phyloP scores from a whole-genome alignment of 1,140 invertebrate species.

The Bombus sibiricus region DNA sequence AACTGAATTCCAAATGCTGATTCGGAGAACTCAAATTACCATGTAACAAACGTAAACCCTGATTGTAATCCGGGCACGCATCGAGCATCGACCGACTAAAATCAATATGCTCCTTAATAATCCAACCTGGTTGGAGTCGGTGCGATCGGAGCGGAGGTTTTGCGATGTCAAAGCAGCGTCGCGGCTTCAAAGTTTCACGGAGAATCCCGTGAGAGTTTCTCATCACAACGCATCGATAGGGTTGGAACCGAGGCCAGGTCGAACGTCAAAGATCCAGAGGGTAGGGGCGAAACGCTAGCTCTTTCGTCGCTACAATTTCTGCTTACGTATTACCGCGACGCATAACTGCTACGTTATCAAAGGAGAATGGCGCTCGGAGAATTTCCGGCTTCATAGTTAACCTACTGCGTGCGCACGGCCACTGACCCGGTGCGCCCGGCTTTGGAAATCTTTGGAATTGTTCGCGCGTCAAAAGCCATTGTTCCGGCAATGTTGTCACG shows the following conservation, averaged over 20 bases:
- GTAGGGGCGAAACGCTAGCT: neutral
- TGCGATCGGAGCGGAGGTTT: neutral
- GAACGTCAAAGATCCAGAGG: conserved; percentile 5
- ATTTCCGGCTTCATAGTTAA: conserved; percentile 72
- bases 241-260: neutral
- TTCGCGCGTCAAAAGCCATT: conserved; percentile 64
- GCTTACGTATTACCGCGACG: conserved; percentile 53
- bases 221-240: neutral
- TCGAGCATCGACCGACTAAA: neutral
- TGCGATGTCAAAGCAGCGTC: neutral
- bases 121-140: neutral
- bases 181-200: neutral
- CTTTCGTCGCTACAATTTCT: conserved; percentile 38
- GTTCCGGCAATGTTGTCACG: conserved; percentile 36
- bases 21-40: neutral
- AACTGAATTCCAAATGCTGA: neutral
- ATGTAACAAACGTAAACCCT: neutral
- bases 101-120: neutral
- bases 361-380: conserved; percentile 64
- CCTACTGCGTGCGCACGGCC: conserved; percentile 62
- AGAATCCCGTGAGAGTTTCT: conserved; percentile 12
- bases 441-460: conserved; percentile 69
- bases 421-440: conserved; percentile 26
- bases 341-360: conserved; percentile 68
- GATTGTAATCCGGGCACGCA: neutral